A percentile compares a stretch with the other conserved stretches of the same genome.
phyloP scores from a whole-genome alignment of 2,888 invertebrate species.

The Ectemnius continuus region DNA sequence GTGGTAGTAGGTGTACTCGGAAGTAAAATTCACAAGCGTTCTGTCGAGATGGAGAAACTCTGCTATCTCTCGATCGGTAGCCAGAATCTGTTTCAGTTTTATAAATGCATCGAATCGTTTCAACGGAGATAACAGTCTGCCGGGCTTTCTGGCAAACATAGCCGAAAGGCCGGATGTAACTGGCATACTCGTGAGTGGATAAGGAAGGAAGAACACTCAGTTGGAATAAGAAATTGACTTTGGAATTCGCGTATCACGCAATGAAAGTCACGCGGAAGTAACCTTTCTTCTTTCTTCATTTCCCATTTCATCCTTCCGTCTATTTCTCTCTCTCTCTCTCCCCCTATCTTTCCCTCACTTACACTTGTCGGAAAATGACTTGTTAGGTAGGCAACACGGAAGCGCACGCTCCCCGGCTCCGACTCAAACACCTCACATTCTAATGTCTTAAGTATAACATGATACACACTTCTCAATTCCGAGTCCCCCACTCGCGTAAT shows the following conservation, averaged over 20 bases:
- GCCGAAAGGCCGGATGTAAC: not conserved
- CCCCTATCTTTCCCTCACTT: slow-evolving; percentile 24
- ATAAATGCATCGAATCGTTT: slow-evolving; percentile 8
- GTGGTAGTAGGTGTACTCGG: too few relatives aligned
- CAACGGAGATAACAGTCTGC: not conserved
- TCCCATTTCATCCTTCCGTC: too few relatives aligned
- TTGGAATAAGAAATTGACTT: slow-evolving; percentile 5
- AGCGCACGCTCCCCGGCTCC: slow-evolving; percentile 22
- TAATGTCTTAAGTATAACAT: not conserved
- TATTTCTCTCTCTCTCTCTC: not conserved
- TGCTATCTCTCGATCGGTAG: too few relatives aligned
- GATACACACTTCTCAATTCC: too few relatives aligned
- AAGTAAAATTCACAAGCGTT: too few relatives aligned
- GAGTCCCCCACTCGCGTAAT: too few relatives aligned
- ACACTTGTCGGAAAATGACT: slow-evolving; percentile 22
- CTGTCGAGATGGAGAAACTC: too few relatives aligned
- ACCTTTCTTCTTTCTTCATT: too few relatives aligned
- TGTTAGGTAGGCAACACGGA: slow-evolving; percentile 24
- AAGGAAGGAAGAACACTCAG: not conserved
- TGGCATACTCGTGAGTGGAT: slow-evolving; percentile 13
- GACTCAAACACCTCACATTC: not conserved
- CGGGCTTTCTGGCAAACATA: not conserved
- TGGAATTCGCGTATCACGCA: slow-evolving; percentile 54
- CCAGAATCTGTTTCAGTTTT: not conserved
- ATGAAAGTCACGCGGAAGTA: slow-evolving; percentile 59